Evolutionary conservation across 2,113 vertebrate species (phyloP), one percentile per base, ranked within the genome.

Genomic region (Phasianus colchicus): DNA sequence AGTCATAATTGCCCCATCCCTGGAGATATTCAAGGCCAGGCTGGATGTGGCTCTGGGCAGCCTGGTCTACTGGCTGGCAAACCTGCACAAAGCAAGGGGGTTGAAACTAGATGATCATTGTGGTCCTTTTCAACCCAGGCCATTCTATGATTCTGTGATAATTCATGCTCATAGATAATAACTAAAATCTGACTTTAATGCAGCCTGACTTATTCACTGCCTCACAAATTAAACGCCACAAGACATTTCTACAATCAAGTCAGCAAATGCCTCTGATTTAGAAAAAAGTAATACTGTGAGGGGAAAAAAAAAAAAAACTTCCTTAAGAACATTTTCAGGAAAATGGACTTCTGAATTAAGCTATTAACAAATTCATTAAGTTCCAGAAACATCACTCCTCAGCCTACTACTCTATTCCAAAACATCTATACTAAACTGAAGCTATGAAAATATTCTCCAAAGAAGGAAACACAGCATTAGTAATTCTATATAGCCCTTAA

Each of bases 261-360:
- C 15, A 64, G 7, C 18, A 81, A 75, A 86, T 24, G 71, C 11
- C 9, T 58, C 2, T 36, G 3, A 75, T 38, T 61, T 14, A 82
- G 71, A 71, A 4, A 9, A 2, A 1, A 63, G 19, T n/a, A 82
- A 72, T 16, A 65, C 0, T 2, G 1, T 19, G 25, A 0, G 47
- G 20, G 2, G 2, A 30, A 24, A 32, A 76, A 34, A 76, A 34
- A 76, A 32, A 73, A 2, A 38, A 38, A 38, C 38, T 38, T 58
- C 19, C 14, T 7, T 34, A 50, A 75, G 32, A 54, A 75, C 2
- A 30, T 7, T 47, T 13, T 55, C 29, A 27, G 12, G 25, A 74
- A 94, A 74, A 75, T 6, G 2, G 65, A 36, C 10, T 76, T 2
- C 47, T 32, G 2, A 84, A 78, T 27, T 40, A 36, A 47, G n/a